Percentiles rank a stretch among this genome's conserved stretches.
Evolutionary conservation across 1,140 invertebrate genomes (phyloP).

Genomic region (Anoplolepis gracilipes): DNA sequence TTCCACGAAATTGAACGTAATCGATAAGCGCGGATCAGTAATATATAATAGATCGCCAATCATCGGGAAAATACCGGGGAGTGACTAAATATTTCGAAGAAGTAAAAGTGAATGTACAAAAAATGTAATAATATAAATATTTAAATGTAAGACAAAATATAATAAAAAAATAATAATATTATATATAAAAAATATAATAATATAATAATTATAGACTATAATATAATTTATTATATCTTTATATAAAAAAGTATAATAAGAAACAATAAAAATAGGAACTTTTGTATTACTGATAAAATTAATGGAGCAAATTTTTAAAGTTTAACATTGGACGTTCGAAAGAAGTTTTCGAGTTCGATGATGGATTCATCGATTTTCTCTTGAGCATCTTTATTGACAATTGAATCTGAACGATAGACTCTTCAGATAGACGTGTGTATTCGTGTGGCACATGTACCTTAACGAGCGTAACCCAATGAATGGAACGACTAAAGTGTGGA

Average conservation of each 20-base stretch:
- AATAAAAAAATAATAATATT: too few species aligned
- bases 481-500: neutral
- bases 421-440: neutral
- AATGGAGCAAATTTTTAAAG: neutral
- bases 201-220: too few species aligned
- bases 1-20: constrained; percentile 27
- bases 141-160: too few species aligned
- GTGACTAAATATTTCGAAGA: neutral
- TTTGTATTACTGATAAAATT: neutral
- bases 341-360: neutral
- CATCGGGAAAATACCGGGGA: neutral
- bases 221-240: too few species aligned
- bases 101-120: neutral
- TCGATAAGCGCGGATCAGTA: neutral
- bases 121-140: neutral
- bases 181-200: too few species aligned
- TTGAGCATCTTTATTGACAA: neutral
- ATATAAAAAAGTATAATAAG: too few species aligned
- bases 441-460: neutral
- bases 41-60: neutral
- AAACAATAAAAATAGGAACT: neutral
- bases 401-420: constrained; percentile 2
- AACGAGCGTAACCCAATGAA: neutral
- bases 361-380: neutral
- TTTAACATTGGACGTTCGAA: neutral